phyloP scores from a whole-genome alignment of 2,113 vertebrate species.

The Peromyscus polionotus region DNA sequence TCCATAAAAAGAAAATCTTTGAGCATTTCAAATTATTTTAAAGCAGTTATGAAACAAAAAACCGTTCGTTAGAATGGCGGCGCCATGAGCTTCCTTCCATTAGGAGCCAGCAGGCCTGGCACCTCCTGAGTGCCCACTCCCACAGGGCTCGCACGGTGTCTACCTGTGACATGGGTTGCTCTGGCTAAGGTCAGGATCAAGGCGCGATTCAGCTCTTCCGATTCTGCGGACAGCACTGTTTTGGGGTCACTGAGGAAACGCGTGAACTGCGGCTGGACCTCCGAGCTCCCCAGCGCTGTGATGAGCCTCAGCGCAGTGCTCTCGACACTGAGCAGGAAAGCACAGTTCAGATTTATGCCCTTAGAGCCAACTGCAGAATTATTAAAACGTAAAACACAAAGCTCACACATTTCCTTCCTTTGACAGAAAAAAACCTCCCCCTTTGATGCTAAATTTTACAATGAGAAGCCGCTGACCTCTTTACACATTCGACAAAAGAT shows the following conservation, averaged over 20 bases:
- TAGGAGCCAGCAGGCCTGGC: not conserved
- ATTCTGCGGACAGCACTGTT: slow-evolving; percentile 97
- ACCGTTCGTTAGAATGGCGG: not conserved
- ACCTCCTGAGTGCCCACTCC: not conserved
- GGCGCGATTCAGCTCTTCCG: slow-evolving; percentile 97
- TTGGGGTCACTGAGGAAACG: slow-evolving; percentile 99
- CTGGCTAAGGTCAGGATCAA: slow-evolving; percentile 97
- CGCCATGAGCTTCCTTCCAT: not conserved
- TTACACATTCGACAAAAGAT: not conserved
- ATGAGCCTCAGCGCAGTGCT: slow-evolving; percentile 97
- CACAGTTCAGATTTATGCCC: not conserved
- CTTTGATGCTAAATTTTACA: not conserved
- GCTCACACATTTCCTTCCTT: not conserved
- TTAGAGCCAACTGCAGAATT: not conserved
- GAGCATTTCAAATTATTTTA: not conserved
- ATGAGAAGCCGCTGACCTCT: not conserved
- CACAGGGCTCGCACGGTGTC: no score
- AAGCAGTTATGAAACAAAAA: slow-evolving; percentile 28
- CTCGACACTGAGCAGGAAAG: slow-evolving; percentile 91
- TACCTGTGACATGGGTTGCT: slow-evolving; percentile 98
- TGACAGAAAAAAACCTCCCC: not conserved
- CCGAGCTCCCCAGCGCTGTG: slow-evolving; percentile 97
- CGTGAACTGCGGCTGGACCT: slow-evolving; percentile 98
- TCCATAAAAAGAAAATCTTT: slow-evolving; percentile 22
- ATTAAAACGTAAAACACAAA: not conserved